These are phyloP conservation scores for Drosophila nannoptera DNA, from an alignment of 1,140 invertebrate species.

Conservation along the genomic window DNA sequence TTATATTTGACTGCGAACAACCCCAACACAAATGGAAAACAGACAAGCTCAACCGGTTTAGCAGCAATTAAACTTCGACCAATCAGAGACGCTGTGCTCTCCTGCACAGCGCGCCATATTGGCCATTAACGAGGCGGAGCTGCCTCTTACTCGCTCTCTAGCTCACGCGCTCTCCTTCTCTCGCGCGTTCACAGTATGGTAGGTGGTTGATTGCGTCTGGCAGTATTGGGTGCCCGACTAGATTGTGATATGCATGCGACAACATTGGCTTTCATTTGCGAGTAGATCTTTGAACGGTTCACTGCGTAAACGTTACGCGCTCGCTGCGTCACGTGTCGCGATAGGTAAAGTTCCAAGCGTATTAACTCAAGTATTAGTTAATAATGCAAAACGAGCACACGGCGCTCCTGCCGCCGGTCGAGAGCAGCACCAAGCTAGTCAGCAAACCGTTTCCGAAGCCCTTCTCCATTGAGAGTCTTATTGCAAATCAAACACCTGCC, in stretches of 20 bases:
- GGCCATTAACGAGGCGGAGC: conserved; percentile 55
- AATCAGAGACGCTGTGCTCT: conserved; percentile 40
- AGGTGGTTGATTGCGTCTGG: conserved; percentile 34
- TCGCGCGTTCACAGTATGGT: neutral
- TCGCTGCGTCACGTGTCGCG: conserved; percentile 25
- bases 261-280: conserved; percentile 55
- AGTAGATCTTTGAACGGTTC: conserved; percentile 78
- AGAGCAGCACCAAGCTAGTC: conserved; percentile 45
- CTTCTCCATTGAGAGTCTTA: conserved; percentile 78
- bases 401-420: conserved; percentile 43
- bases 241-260: conserved; percentile 14
- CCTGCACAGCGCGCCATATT: conserved; percentile 71
- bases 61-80: conserved; percentile 34
- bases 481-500: conserved; percentile 67
- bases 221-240: conserved; percentile 32
- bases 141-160: conserved; percentile 10
- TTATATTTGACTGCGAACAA: conserved; percentile 17
- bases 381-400: conserved; percentile 54
- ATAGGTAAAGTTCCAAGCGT: neutral
- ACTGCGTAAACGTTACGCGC: conserved; percentile 52
- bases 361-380: conserved; percentile 8
- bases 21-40: conserved; percentile 26
- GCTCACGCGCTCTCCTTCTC: neutral
- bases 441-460: conserved; percentile 70
- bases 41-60: conserved; percentile 40